Evolutionary conservation across 2,797 vertebrate genomes (phyloP).

Genomic region (Salmo trutta): DNA sequence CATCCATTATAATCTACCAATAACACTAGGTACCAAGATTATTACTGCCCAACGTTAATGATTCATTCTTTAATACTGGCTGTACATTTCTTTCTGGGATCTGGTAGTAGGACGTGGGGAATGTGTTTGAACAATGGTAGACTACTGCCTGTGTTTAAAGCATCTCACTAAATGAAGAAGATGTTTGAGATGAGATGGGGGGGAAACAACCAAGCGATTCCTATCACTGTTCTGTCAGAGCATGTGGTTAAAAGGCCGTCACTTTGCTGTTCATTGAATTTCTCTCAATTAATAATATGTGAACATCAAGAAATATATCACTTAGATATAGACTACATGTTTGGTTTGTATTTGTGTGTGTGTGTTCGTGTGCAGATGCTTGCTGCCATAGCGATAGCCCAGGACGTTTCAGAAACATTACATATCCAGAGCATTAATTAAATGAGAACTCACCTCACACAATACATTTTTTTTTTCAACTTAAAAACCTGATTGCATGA

Average conservation of each 20-base stretch:
- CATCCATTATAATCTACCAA: conserved; percentile 87
- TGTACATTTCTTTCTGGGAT: conserved; percentile 65
- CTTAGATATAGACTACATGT: too few species aligned
- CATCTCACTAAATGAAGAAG: conserved; percentile 74
- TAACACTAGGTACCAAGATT: conserved; percentile 73
- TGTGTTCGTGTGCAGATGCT: too few species aligned
- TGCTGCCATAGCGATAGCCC: too few species aligned
- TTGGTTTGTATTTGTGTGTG: too few species aligned
- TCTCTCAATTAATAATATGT: too few species aligned
- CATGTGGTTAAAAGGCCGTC: background rate
- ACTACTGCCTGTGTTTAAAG: conserved; percentile 71
- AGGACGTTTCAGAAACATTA: too few species aligned
- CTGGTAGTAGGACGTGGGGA: conserved; percentile 30
- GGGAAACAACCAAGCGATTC: background rate
- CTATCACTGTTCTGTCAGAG: background rate
- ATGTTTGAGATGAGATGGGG: background rate
- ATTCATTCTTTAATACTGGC: conserved; percentile 67
- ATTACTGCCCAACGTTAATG: conserved; percentile 75
- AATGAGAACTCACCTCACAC: too few species aligned
- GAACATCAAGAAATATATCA: too few species aligned
- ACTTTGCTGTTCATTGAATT: background rate
- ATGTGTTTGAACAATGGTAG: conserved; percentile 45
- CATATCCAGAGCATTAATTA: too few species aligned
- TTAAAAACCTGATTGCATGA: too few species aligned
- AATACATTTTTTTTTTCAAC: too few species aligned